Conservation (phyloP, 64 coral and sea anemone species). For the Stichodactyla mertensii region DNA sequence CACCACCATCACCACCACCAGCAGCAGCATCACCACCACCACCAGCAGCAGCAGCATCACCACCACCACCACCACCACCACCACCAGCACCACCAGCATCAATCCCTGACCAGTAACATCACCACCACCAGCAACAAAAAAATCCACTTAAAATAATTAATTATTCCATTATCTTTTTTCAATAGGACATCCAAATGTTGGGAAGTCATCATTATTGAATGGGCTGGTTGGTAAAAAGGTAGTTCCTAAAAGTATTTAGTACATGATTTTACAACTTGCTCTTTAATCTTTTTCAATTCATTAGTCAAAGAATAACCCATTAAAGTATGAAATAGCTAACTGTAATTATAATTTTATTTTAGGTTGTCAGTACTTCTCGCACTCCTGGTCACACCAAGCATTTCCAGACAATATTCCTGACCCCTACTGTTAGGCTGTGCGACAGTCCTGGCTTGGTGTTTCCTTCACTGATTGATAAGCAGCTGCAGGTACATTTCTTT, state of each 20-base stretch:
- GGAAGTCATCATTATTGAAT: conserved; percentile 94
- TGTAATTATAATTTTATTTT: background rate
- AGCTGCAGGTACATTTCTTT: conserved; percentile 66
- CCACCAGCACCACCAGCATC: no score
- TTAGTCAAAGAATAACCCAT: no score
- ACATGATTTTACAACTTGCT: no score
- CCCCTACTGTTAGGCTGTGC: conserved; percentile 75
- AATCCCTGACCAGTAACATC: no score
- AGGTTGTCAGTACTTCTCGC: conserved; percentile 96
- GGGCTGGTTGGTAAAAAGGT: conserved; percentile 94
- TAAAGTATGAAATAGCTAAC: background rate
- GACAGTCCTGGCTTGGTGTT: conserved; percentile 95
- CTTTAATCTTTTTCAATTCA: no score
- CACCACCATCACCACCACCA: no score
- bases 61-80: no score
- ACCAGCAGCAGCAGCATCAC: no score
- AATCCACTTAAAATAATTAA: no score
- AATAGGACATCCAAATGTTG: conserved; percentile 97
- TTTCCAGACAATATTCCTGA: conserved; percentile 97
- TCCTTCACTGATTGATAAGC: conserved; percentile 86
- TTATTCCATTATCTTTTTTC: background rate
- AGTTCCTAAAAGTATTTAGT: background rate
- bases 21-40: no score
- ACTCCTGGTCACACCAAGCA: conserved; percentile 99
- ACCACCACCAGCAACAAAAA: no score